Conservation (phyloP, 2,797 vertebrate species). For the Arremon brunneinucha region DNA sequence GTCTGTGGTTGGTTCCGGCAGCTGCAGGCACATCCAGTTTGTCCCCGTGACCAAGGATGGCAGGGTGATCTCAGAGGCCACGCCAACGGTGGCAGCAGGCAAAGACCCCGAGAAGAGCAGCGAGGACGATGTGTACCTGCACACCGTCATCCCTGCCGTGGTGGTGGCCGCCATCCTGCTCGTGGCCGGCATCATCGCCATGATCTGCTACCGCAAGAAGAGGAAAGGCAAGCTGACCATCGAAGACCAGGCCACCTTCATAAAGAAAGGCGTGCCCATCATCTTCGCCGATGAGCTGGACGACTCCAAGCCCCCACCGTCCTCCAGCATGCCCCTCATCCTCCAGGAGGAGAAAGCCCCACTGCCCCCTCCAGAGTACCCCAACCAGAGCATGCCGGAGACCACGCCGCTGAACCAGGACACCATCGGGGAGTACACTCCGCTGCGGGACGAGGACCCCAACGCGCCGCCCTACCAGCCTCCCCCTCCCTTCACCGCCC, state of each 20-base stretch:
- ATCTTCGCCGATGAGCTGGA: conserved; percentile 97
- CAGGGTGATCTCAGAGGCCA: conserved; percentile 56
- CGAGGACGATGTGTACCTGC: conserved; percentile 92
- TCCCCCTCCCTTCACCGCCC: conserved; percentile 93
- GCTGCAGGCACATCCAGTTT: conserved; percentile 85
- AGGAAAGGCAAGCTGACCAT: conserved; percentile 96
- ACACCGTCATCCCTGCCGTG: conserved; percentile 95
- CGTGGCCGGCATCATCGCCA: conserved; percentile 92
- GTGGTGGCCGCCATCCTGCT: conserved; percentile 94
- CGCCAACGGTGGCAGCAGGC: conserved; percentile 73
- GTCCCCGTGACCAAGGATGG: conserved; percentile 74
- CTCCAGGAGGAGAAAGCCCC: conserved; percentile 97
- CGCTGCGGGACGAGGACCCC: conserved; percentile 93
- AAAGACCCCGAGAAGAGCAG: conserved; percentile 86
- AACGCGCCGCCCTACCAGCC: conserved; percentile 95
- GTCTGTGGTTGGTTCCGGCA: conserved; percentile 80
- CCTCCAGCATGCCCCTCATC: conserved; percentile 95
- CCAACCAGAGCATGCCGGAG: conserved; percentile 90
- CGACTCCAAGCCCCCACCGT: conserved; percentile 93
- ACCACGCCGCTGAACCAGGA: conserved; percentile 94
- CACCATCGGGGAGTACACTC: conserved; percentile 90
- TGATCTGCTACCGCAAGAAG: conserved; percentile 98
- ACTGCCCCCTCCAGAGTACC: conserved; percentile 92
- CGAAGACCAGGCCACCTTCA: conserved; percentile 98
- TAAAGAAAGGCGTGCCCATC: conserved; percentile 97